Evolutionary conservation across 2,888 invertebrate genomes (phyloP).

Genomic region (Pogonocherus hispidulus): DNA sequence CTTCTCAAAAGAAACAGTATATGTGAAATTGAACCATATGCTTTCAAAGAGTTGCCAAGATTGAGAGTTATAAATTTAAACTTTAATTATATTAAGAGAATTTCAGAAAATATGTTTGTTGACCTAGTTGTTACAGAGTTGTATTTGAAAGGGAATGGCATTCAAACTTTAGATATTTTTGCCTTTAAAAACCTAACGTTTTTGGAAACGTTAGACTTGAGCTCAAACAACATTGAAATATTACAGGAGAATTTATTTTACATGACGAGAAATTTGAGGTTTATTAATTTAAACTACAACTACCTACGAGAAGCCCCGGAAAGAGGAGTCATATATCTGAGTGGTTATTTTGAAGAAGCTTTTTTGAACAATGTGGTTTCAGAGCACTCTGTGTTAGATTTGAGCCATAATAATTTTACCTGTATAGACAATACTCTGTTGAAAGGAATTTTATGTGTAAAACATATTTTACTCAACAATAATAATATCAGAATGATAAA

Average conservation of each 20-base stretch:
- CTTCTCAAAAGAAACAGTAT: slow-evolving; percentile 40
- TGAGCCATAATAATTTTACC: slow-evolving; percentile 51
- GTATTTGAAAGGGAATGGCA: slow-evolving; percentile 47
- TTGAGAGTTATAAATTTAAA: slow-evolving; percentile 45
- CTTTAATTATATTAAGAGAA: slow-evolving; percentile 44
- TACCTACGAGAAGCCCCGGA: slow-evolving; percentile 33
- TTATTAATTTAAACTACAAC: slow-evolving; percentile 51
- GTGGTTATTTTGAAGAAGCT: slow-evolving; percentile 47
- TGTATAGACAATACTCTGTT: slow-evolving; percentile 45
- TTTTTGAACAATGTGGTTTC: slow-evolving; percentile 34
- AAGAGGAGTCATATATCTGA: slow-evolving; percentile 24
- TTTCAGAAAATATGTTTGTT: slow-evolving; percentile 47
- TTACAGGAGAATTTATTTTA: slow-evolving; percentile 47
- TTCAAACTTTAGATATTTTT: slow-evolving; percentile 41
- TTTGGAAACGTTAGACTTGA: slow-evolving; percentile 51
- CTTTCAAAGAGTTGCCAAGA: slow-evolving; percentile 46
- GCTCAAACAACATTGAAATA: slow-evolving; percentile 46
- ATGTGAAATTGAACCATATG: slow-evolving; percentile 39
- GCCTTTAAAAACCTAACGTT: slow-evolving; percentile 51
- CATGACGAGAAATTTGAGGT: slow-evolving; percentile 46
- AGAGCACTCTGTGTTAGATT: slow-evolving; percentile 44
- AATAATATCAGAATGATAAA: slow-evolving; percentile 46
- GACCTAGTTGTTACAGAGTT: slow-evolving; percentile 45
- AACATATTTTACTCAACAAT: slow-evolving; percentile 42
- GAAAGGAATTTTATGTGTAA: slow-evolving; percentile 42